Conservation (phyloP, 2,797 vertebrate genomes). For the Uromys caudimaculatus region DNA sequence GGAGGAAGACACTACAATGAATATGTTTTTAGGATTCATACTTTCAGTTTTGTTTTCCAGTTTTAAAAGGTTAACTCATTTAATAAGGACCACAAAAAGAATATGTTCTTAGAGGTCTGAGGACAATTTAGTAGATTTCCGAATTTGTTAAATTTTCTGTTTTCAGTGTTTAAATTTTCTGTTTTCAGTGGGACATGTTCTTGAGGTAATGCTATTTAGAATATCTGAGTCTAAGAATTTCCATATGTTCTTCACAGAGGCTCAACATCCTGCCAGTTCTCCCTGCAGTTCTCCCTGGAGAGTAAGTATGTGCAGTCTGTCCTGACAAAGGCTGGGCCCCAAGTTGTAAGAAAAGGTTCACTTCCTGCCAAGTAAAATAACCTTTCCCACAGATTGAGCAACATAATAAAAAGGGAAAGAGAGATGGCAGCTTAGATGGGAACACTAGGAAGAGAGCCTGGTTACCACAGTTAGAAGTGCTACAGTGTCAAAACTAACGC, state of each 20-base stretch:
- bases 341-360: not conserved
- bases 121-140: not conserved
- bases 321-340: not conserved
- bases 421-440: not conserved
- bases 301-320: not conserved
- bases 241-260: not conserved
- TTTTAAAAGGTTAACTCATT: slow-evolving; percentile 31
- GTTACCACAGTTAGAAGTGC: not conserved
- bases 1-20: not conserved
- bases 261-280: not conserved
- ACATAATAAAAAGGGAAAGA: not conserved
- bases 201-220: slow-evolving; percentile 1
- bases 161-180: slow-evolving; percentile 42
- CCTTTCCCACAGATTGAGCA: not conserved
- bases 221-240: slow-evolving; percentile 26
- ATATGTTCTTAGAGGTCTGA: not conserved
- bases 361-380: slow-evolving; percentile 26
- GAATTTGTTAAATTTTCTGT: slow-evolving; percentile 19
- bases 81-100: not conserved
- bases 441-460: not conserved
- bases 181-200: slow-evolving; percentile 26
- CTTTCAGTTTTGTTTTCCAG: slow-evolving; percentile 14
- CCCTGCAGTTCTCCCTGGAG: not conserved
- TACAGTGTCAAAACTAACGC: slow-evolving; percentile 20
- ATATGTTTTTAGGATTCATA: slow-evolving; percentile 11